Evolutionary conservation across 1,140 invertebrate species (phyloP), one percentile per base, ranked within the genome.

Genomic region (Drosophila bocki): DNA sequence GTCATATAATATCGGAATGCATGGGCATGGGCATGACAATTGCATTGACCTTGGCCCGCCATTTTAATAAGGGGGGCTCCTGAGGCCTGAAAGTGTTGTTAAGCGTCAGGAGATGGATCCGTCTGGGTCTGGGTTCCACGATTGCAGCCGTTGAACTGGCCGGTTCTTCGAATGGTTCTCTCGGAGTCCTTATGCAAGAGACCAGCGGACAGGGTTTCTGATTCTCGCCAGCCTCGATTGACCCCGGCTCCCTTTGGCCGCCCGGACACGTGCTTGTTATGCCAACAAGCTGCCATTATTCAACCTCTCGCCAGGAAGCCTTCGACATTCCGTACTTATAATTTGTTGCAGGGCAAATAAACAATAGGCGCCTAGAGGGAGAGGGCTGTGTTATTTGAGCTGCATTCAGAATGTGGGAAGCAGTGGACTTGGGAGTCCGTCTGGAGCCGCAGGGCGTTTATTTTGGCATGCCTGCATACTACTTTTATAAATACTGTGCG

Each of bases 311-410:
- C 47, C 61, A 82, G 80, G 76, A 87, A 83, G 67, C 71, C 83
- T 80, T 87, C 83, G 80, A 83, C 80, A 83, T 83, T 78, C 63
- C 65, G 76, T 75, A 83, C 80, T 87, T 80, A 74, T 87, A 87
- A 87, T 87, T 87, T 87, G 83, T 87, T 83, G 61, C 83, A 63
- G 63, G 82, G 75, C 60, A 82, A 77, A 88, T 82, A 85, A 84
- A 82, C 75, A 87, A 83, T 64, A 83, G 69, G 33, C 42, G 26
- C 13, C 45, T 19, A 3, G 17, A 17, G 59, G 58, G n/a, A 48
- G 17, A 17, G 32, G 17, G 59, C 35, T 33, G 42, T 12, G 48
- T 69, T 69, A 39, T 71, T 69, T 57, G 50, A 71, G 42, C 64
- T 71, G 64, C 48, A 69, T 71, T 48, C 50, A 39, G 26, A 35